Conservation (phyloP, 2,888 invertebrate genomes). For the Sesia apiformis region DNA sequence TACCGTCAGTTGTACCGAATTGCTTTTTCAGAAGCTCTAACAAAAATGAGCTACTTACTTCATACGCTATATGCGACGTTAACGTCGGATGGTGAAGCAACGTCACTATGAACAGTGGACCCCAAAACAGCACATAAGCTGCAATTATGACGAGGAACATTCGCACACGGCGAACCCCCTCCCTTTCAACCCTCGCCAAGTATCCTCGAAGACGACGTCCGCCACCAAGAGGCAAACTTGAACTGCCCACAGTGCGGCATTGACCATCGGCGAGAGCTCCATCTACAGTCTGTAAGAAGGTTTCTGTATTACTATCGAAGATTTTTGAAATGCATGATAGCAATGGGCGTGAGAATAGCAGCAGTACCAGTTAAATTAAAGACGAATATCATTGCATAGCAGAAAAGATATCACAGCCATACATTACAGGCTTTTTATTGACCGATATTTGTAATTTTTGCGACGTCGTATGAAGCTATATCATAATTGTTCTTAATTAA, state of each 20-base stretch:
- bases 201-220: slow-evolving; percentile 85
- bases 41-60: slow-evolving; percentile 64
- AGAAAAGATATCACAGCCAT: too few species aligned
- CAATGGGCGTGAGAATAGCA: too few species aligned
- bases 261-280: slow-evolving; percentile 50
- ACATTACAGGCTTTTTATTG: too few species aligned
- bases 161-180: slow-evolving; percentile 87
- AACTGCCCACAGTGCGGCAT: slow-evolving; percentile 39
- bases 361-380: too few species aligned
- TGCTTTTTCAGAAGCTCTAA: neutral
- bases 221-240: slow-evolving; percentile 75
- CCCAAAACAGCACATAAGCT: slow-evolving; percentile 92
- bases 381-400: too few species aligned
- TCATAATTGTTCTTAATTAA: too few species aligned
- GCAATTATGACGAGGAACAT: slow-evolving; percentile 90
- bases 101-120: slow-evolving; percentile 90
- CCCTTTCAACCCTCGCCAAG: slow-evolving; percentile 83
- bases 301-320: too few species aligned
- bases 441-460: too few species aligned
- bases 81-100: slow-evolving; percentile 83
- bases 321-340: too few species aligned
- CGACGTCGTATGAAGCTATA: too few species aligned
- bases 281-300: slow-evolving; percentile 50
- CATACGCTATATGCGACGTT: slow-evolving; percentile 82
- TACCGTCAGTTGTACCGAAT: neutral